Percentiles rank a stretch among this genome's conserved stretches.
Evolutionary conservation across 2,888 invertebrate genomes (phyloP).

Genomic region (Halocaridina rubra): DNA sequence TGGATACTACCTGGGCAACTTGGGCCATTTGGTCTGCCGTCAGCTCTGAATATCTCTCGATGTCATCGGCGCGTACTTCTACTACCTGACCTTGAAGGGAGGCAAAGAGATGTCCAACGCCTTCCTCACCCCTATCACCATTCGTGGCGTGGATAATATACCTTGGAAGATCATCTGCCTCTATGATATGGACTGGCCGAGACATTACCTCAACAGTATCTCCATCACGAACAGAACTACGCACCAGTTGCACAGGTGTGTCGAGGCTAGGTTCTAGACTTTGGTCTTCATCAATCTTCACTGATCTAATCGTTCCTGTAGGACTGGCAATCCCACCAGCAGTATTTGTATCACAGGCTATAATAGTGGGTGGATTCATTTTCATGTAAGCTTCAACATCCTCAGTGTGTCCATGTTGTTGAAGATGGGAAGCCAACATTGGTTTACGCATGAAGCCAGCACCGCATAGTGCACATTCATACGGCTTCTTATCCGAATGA

Average conservation of each 20-base stretch:
- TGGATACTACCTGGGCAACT: conserved; percentile 55
- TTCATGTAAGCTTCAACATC: conserved; percentile 51
- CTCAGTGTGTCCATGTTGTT: conserved; percentile 52
- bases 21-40: conserved; percentile 55
- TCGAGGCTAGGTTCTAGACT: conserved; percentile 52
- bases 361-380: conserved; percentile 60
- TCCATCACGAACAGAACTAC: conserved; percentile 43
- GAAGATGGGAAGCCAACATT: conserved; percentile 54
- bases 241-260: conserved; percentile 51
- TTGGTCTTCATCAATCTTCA: conserved; percentile 55
- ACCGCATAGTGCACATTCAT: conserved; percentile 63
- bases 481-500: conserved; percentile 64
- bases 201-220: conserved; percentile 56
- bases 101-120: conserved; percentile 57
- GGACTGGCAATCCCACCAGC: conserved; percentile 37
- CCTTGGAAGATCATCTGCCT: conserved; percentile 60
- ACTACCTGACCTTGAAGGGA: conserved; percentile 62
- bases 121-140: conserved; percentile 45
- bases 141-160: conserved; percentile 56
- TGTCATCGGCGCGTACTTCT: conserved; percentile 59
- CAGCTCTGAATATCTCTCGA: conserved; percentile 56
- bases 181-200: conserved; percentile 55
- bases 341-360: conserved; percentile 22
- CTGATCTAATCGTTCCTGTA: conserved; percentile 20
- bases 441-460: conserved; percentile 64